Percentiles rank a stretch among this genome's conserved stretches.
phyloP scores from a whole-genome alignment of 2,888 invertebrate species.

The Nomada ruficornis region DNA sequence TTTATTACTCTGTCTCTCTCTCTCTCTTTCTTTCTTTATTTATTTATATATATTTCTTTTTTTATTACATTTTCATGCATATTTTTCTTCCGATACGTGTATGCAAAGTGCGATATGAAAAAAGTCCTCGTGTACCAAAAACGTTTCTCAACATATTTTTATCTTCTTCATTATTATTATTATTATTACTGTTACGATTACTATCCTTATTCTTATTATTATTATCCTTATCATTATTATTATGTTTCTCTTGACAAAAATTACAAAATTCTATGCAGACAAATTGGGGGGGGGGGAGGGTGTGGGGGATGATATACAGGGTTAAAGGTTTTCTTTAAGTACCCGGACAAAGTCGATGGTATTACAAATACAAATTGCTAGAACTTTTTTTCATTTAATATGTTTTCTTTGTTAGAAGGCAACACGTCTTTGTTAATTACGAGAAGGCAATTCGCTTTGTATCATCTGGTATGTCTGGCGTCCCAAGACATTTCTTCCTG shows the following conservation, averaged over 20 bases:
- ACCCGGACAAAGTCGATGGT: slow-evolving; percentile 79
- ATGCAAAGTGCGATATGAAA: slow-evolving; percentile 71
- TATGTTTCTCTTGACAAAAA: slow-evolving; percentile 63
- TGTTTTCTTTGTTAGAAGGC: slow-evolving; percentile 81
- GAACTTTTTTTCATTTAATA: slow-evolving; percentile 73
- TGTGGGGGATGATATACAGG: slow-evolving; percentile 22
- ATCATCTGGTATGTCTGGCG: slow-evolving; percentile 83
- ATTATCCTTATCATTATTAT: slow-evolving; percentile 25
- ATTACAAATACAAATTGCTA: slow-evolving; percentile 74
- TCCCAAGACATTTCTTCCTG: slow-evolving; percentile 74
- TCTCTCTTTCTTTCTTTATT: slow-evolving; percentile 48
- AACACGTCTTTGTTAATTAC: slow-evolving; percentile 83
- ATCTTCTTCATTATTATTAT: slow-evolving; percentile 26
- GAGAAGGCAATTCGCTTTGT: slow-evolving; percentile 84
- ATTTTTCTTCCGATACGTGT: slow-evolving; percentile 65
- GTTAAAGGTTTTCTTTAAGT: slow-evolving; percentile 74
- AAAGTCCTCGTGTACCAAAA: slow-evolving; percentile 74
- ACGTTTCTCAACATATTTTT: slow-evolving; percentile 61
- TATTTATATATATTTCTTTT: slow-evolving; percentile 58
- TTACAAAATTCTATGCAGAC: slow-evolving; percentile 76
- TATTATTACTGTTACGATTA: slow-evolving; percentile 1
- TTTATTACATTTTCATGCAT: slow-evolving; percentile 67
- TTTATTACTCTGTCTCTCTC: slow-evolving; percentile 42
- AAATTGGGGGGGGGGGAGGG: slow-evolving; percentile 64
- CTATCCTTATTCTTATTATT: slow-evolving; percentile 1